Evolutionary conservation across 2,113 vertebrate species (phyloP).

Genomic region (Bos javanicus): DNA sequence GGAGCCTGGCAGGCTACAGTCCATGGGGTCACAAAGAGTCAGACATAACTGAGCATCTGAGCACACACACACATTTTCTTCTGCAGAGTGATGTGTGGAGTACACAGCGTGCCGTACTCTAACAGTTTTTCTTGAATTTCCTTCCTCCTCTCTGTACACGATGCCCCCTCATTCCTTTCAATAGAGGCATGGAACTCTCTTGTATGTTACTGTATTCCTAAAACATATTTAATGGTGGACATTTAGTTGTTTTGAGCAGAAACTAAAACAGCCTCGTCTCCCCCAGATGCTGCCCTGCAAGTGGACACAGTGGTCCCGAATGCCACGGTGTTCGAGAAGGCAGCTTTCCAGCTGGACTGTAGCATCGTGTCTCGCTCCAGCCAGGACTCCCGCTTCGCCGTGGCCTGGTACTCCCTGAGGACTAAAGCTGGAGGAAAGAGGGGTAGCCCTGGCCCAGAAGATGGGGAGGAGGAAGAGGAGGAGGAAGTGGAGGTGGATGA

Average conservation of each 20-base stretch:
- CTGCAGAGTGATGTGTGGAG: fast-evolving
- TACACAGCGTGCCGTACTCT: too few species aligned
- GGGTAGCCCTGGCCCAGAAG: not conserved
- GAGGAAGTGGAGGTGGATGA: not conserved
- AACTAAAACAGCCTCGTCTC: not conserved
- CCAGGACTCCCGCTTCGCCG: slow-evolving; percentile 92
- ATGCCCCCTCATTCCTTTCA: not conserved
- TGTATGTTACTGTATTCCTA: fast-evolving
- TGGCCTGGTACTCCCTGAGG: slow-evolving; percentile 91
- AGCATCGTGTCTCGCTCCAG: slow-evolving; percentile 92
- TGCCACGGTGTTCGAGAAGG: slow-evolving; percentile 87
- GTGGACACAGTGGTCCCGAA: slow-evolving; percentile 91
- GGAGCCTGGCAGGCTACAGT: not conserved
- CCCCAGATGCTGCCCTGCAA: slow-evolving; percentile 89
- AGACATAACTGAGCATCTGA: not conserved
- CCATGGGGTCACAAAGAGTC: not conserved
- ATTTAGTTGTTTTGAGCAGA: not conserved
- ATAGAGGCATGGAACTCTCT: fast-evolving
- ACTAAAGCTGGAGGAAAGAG: slow-evolving; percentile 57
- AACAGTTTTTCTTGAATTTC: fast-evolving
- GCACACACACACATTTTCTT: not conserved
- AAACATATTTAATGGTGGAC: not conserved
- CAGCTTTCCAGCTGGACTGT: slow-evolving; percentile 90
- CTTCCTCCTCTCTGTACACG: not conserved
- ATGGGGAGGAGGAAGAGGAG: slow-evolving; percentile 67